Percentiles rank a stretch among this genome's conserved stretches.
These are phyloP conservation scores for Regulus satrapa DNA, from an alignment of 2,113 vertebrate species.

Conservation along the genomic window DNA sequence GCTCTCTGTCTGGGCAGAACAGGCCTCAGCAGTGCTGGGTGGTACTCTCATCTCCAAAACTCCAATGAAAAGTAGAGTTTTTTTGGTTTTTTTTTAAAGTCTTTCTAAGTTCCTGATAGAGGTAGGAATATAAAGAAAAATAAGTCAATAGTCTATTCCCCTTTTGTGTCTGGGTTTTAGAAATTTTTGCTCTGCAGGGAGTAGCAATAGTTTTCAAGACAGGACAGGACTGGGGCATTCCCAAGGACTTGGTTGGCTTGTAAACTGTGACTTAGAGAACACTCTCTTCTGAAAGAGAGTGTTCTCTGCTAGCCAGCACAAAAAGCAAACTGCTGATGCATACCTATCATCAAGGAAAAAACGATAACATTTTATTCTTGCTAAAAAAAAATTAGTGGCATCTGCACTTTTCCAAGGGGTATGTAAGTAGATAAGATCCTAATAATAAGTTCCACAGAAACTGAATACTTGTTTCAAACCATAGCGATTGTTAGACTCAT, in stretches of 20 bases:
- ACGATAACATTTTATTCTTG: background rate
- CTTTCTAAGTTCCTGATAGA: background rate
- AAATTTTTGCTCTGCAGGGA: background rate
- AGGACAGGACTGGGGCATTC: background rate
- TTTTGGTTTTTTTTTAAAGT: too few species aligned
- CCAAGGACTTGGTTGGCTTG: background rate
- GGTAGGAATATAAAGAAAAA: background rate
- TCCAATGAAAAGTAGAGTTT: background rate
- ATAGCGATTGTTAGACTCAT: background rate
- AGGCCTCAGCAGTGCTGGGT: background rate
- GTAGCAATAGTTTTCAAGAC: background rate
- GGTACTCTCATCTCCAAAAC: background rate
- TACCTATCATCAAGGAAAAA: background rate
- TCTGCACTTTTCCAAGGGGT: background rate
- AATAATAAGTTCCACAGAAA: background rate
- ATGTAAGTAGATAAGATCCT: background rate
- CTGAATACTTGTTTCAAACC: background rate
- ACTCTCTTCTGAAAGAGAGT: background rate
- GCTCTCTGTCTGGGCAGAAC: background rate
- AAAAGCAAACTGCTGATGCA: background rate
- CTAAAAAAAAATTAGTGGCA: background rate
- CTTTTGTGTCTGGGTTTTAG: background rate
- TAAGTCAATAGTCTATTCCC: background rate
- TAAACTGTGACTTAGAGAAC: background rate
- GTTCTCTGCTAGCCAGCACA: background rate